Percentiles rank a stretch among this genome's conserved stretches.
Conservation (phyloP, 2,888 invertebrate genomes). For the Petrolisthes cinctipes region DNA sequence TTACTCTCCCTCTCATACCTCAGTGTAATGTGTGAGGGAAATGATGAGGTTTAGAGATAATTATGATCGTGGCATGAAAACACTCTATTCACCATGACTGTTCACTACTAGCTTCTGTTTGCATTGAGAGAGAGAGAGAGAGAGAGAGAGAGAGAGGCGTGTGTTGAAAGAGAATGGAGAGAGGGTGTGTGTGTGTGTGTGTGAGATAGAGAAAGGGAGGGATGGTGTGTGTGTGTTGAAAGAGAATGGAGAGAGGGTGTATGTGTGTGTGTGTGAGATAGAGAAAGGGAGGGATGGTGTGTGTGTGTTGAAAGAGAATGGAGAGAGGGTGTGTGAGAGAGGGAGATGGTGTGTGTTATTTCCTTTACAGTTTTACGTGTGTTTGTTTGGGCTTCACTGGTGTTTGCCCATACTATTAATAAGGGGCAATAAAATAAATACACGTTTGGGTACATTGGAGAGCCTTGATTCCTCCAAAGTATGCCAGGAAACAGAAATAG, state of each 20-base stretch:
- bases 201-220: not conserved
- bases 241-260: constrained; percentile 2
- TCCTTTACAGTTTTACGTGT: too few relatives aligned
- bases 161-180: not conserved
- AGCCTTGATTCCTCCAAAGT: too few relatives aligned
- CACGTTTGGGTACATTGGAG: too few relatives aligned
- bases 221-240: not conserved
- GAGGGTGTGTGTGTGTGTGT: not conserved
- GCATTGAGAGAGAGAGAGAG: not conserved
- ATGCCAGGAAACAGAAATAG: too few relatives aligned
- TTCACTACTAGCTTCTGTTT: not conserved
- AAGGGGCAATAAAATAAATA: too few relatives aligned
- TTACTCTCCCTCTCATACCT: not conserved
- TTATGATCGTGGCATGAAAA: not conserved
- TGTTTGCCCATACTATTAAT: too few relatives aligned
- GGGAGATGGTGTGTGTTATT: too few relatives aligned
- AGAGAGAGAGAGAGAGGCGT: not conserved
- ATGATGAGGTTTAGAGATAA: not conserved
- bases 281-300: too few relatives aligned
- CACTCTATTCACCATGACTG: not conserved
- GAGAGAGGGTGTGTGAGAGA: too few relatives aligned
- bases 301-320: too few relatives aligned
- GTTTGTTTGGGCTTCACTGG: too few relatives aligned
- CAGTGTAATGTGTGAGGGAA: not conserved
- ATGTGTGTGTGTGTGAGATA: not conserved